Base-by-base conservation (phyloP, 2,797 vertebrate species). In the Crenuchus spilurus region DNA sequence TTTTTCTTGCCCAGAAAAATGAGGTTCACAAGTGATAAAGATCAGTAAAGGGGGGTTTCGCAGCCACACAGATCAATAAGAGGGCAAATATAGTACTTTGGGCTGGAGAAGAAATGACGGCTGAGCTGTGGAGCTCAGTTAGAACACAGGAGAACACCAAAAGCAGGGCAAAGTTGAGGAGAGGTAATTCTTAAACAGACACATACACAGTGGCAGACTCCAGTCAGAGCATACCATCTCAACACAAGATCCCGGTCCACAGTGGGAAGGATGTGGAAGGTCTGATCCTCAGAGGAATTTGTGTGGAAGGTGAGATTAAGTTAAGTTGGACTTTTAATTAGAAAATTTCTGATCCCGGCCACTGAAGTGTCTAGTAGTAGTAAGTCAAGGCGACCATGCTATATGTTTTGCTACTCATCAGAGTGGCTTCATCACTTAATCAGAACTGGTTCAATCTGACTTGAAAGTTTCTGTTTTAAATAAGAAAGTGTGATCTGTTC, bases 11-110 rank as follows among this genome's bases (percentile, higher is more conserved):
- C 55, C 20, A 58, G 14, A 57, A 61, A 41, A 31, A 14, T 69
- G 18, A 57, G 16, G 35, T 1, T 18, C 11, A 13, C 39, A 62
- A 8, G 35, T 37, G 33, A 42, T 42, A 57, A 48, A 64, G 52
- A 55, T 74, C 70, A 63, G 54, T 49, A 26, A 63, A 66, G 20
- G 35, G 55, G 63, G 24, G 33, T 18, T 14, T 48, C 39, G 20
- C 57, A 6, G 28, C 57, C 58, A 52, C 74, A 79, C 80, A 76
- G 69, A 80, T 82, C 72, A 5, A 81, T 83, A 63, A 33, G 4
- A 44, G 13, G n/a, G 42, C 28, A 64, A n/a, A 26, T 37, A 6
- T 1, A 13, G 3, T n/a, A 26, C 41, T 7, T 20, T 3, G 35
- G 33, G 16, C 7, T 11, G 42, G 62, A 65, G 35, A 55, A 28